Evolutionary conservation across 2,113 vertebrate genomes (phyloP).

Genomic region (Eupsittula cactorum): DNA sequence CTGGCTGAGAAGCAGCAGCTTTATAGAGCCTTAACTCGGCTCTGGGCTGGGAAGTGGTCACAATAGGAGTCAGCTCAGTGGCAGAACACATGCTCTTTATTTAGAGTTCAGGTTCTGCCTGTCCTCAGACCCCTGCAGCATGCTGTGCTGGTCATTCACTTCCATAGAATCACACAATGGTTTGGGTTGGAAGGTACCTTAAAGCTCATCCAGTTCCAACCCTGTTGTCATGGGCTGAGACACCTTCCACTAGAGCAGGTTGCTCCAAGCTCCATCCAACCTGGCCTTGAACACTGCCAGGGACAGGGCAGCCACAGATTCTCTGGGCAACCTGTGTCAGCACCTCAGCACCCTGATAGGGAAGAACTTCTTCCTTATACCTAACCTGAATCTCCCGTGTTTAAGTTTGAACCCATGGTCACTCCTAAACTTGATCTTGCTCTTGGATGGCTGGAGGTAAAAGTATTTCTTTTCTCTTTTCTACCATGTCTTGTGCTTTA

Average conservation of each 20-base stretch:
- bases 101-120: not conserved
- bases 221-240: not conserved
- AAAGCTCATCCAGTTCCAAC: not conserved
- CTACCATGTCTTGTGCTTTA: not conserved
- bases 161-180: not conserved
- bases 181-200: not conserved
- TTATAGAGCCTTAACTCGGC: not conserved
- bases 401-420: not conserved
- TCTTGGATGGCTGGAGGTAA: not conserved
- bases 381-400: not conserved
- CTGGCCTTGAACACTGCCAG: not conserved
- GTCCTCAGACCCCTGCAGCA: accelerated
- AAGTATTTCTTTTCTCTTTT: not conserved
- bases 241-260: no score
- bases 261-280: no score
- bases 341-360: accelerated
- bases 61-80: accelerated
- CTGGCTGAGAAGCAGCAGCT: not conserved
- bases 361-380: not conserved
- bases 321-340: not conserved
- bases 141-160: not conserved
- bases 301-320: not conserved
- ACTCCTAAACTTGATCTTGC: not conserved
- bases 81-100: accelerated
- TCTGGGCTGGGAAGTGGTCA: accelerated